Evolutionary conservation across 2,113 vertebrate genomes (phyloP).

Genomic region (Rattus rattus): DNA sequence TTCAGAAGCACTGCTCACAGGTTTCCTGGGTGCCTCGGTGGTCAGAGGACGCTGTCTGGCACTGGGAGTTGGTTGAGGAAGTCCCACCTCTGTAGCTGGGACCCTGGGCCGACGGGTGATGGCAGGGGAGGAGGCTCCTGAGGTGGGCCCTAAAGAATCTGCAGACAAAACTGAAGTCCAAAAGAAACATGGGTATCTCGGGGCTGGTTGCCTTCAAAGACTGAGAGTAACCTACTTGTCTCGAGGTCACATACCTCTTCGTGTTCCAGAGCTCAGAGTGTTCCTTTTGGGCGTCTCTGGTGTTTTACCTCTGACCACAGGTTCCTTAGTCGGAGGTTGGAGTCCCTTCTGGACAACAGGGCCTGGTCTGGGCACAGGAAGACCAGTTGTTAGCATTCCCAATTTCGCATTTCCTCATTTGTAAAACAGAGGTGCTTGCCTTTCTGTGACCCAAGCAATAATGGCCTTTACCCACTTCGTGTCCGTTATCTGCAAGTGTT

Average conservation of each 20-base stretch:
- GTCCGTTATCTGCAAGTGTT: not conserved
- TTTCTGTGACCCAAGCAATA: not conserved
- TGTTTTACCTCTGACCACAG: constrained; percentile 51
- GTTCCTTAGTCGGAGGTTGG: constrained; percentile 46
- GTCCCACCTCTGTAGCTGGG: constrained; percentile 50
- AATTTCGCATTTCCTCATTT: not conserved
- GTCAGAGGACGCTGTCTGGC: not conserved
- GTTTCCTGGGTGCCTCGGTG: constrained; percentile 8
- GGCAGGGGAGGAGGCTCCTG: constrained; percentile 38
- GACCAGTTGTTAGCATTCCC: not conserved
- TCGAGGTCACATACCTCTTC: constrained; percentile 52
- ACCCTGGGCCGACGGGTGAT: constrained; percentile 27
- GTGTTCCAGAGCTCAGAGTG: not conserved
- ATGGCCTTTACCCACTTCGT: not conserved
- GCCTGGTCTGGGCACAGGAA: constrained; percentile 41
- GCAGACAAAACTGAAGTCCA: constrained; percentile 42
- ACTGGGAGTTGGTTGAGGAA: constrained; percentile 1
- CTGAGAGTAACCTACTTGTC: not conserved
- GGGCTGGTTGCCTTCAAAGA: too few species aligned
- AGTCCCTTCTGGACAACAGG: constrained; percentile 62
- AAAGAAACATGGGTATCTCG: not conserved
- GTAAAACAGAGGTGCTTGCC: not conserved
- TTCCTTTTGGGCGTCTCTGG: constrained; percentile 40
- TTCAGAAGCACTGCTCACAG: constrained; percentile 17
- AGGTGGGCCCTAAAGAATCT: constrained; percentile 56